These are phyloP conservation scores for Pterocles orientalis DNA, from an alignment of 2,113 vertebrate species.

Conservation along the genomic window DNA sequence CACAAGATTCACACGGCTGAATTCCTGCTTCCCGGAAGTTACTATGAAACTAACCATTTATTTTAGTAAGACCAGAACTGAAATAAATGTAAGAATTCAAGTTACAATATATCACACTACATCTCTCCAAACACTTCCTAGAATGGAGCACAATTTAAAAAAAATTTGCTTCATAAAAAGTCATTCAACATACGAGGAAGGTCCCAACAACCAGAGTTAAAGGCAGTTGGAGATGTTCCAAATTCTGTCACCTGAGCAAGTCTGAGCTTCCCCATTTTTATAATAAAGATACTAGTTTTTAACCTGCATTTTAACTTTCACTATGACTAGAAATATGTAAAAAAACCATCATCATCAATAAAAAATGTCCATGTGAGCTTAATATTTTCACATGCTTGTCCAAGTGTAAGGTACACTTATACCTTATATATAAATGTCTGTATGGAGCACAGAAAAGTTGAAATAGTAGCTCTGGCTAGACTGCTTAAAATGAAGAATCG, in stretches of 20 bases:
- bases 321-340: neutral
- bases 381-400: neutral
- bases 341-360: neutral
- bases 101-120: neutral
- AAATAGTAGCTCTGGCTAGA: neutral
- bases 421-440: neutral
- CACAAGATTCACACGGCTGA: neutral
- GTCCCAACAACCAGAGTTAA: neutral
- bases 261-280: neutral
- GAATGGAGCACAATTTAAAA: neutral
- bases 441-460: neutral
- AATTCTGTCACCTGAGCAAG: neutral
- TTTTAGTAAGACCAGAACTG: neutral
- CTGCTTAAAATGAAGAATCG: constrained; percentile 10
- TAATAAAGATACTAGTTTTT: neutral
- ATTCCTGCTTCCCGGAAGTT: neutral
- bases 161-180: neutral
- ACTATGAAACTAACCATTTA: neutral
- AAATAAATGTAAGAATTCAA: neutral
- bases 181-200: neutral
- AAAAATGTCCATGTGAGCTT: neutral
- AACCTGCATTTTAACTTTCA: neutral
- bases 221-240: neutral
- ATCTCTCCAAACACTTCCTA: neutral
- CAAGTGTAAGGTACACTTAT: neutral